These are phyloP conservation scores for Eulemur mongoz DNA, from an alignment of 2,797 vertebrate species.

Conservation along the genomic window DNA sequence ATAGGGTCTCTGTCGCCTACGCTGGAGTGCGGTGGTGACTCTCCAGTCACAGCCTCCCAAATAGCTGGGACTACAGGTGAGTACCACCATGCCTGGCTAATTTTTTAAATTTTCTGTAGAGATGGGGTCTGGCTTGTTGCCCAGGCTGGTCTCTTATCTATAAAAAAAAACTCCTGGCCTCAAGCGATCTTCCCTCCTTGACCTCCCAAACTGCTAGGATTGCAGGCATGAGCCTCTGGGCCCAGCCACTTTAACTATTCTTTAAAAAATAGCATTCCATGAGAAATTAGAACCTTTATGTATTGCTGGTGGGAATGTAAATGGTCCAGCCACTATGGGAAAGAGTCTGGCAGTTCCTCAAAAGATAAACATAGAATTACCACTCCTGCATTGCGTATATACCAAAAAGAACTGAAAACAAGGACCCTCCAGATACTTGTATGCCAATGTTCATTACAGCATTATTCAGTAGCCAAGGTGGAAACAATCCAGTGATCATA, in stretches of 20 bases:
- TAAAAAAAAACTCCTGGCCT: neutral
- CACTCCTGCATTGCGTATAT: neutral
- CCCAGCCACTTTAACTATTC: neutral
- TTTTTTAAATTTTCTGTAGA: neutral
- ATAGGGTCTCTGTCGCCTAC: neutral
- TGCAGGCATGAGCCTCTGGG: neutral
- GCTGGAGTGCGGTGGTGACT: neutral
- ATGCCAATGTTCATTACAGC: neutral
- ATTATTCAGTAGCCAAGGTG: neutral
- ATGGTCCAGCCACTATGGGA: neutral
- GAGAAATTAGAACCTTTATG: neutral
- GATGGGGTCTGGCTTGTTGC: neutral
- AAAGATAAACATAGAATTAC: conserved; percentile 30
- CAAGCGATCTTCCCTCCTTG: too few species aligned
- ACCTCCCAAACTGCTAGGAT: neutral
- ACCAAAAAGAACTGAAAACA: neutral
- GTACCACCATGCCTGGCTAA: neutral
- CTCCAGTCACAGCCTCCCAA: neutral
- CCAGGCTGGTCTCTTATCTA: neutral
- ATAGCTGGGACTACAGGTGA: neutral
- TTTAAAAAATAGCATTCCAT: neutral
- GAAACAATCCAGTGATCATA: neutral
- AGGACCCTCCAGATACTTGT: neutral
- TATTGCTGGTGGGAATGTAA: conserved; percentile 9
- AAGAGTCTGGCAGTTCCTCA: conserved; percentile 1